Evolutionary conservation across 2,113 vertebrate genomes (phyloP).

Genomic region (Chamaetylas fuelleborni): DNA sequence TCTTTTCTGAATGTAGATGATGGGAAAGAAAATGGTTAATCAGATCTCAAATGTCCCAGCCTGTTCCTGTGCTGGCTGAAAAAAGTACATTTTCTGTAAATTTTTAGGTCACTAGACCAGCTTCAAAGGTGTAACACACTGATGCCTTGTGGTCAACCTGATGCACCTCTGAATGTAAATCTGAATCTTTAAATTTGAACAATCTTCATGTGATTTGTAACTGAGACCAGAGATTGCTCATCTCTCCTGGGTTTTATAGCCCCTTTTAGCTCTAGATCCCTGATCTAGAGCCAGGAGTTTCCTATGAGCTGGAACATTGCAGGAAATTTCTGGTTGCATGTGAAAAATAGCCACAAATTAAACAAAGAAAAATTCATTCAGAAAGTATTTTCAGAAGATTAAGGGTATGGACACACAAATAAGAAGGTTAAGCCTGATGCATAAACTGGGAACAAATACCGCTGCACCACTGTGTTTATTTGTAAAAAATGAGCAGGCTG

Average conservation of each 20-base stretch:
- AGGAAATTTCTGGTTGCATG: not conserved
- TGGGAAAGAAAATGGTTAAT: not conserved
- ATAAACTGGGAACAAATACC: not conserved
- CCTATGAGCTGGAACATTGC: not conserved
- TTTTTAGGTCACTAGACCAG: not conserved
- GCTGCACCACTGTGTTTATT: not conserved
- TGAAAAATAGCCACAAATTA: not conserved
- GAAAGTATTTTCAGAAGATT: slow-evolving; percentile 17
- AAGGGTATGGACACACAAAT: not conserved
- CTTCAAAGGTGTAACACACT: not conserved
- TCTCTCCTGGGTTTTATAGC: not conserved
- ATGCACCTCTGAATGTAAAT: not conserved
- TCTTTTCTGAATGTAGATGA: not conserved
- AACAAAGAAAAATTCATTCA: not conserved
- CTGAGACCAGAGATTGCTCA: not conserved
- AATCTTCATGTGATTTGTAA: not conserved
- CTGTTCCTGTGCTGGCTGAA: not conserved
- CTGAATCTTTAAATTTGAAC: not conserved
- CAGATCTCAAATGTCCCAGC: not conserved
- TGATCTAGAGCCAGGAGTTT: not conserved
- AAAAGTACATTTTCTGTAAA: not conserved
- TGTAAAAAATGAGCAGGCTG: not conserved
- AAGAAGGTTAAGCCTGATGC: not conserved
- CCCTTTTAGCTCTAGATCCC: not conserved
- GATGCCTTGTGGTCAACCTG: not conserved